A percentile compares a stretch with the other conserved stretches of the same genome.
Evolutionary conservation across 2,888 invertebrate genomes (phyloP).

Genomic region (Perizoma flavofasciatum): DNA sequence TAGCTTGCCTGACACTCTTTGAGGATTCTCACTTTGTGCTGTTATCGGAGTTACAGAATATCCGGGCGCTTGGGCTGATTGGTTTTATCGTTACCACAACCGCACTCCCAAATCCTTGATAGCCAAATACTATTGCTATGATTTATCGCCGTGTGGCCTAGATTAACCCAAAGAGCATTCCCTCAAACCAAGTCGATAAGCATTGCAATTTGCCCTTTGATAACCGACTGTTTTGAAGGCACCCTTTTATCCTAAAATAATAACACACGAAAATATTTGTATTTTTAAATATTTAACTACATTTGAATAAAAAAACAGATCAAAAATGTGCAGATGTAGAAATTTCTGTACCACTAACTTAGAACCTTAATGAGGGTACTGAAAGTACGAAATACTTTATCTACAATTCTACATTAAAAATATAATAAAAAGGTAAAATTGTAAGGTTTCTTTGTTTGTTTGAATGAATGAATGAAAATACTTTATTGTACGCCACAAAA

Average conservation of each 20-base stretch:
- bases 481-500: too few relatives aligned
- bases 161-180: conserved; percentile 25
- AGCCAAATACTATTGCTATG: conserved; percentile 20
- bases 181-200: conserved; percentile 13
- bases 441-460: too few relatives aligned
- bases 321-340: too few relatives aligned
- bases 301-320: conserved; percentile 9
- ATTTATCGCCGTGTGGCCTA: conserved; percentile 20
- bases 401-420: too few relatives aligned
- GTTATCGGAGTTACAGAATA: conserved; percentile 20
- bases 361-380: too few relatives aligned
- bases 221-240: conserved; percentile 19
- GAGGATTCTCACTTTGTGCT: conserved; percentile 27
- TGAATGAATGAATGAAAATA: too few relatives aligned
- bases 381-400: too few relatives aligned
- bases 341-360: too few relatives aligned
- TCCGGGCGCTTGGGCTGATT: conserved; percentile 12
- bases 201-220: conserved; percentile 29
- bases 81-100: conserved; percentile 26
- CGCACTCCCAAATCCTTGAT: conserved; percentile 15
- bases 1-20: conserved; percentile 25
- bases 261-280: conserved; percentile 3
- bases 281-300: too few relatives aligned
- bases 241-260: conserved; percentile 25
- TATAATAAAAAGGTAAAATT: too few relatives aligned